Evolutionary conservation across 1,140 invertebrate genomes (phyloP), one percentile per base, ranked within the genome.

Genomic region (Laupala kohalensis): DNA sequence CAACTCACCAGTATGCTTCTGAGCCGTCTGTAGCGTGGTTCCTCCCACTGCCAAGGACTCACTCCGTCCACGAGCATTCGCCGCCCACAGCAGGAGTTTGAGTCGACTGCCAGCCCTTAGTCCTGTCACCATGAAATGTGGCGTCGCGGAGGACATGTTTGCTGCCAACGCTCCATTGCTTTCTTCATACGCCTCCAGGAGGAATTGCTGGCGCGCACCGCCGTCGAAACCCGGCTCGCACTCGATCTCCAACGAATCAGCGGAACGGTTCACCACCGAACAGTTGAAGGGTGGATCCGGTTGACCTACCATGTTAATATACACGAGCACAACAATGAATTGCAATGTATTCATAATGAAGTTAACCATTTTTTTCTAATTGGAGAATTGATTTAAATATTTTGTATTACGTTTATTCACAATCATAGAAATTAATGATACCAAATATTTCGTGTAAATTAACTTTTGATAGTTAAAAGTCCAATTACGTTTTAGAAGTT

Each of bases 51-150:
- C 76, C 9, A 86, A 81, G 13, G 82, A 75, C 30, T 94, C 91
- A 74, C 92, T 94, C 62, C 88, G 84, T 26, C 93, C 94, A 79
- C 94, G 94, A 26, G 89, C 87, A 80, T 96, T 96, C 62, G 90
- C 86, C 0, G 93, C 90, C 78, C 92, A 95, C 4, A 93, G 82
- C 64, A 86, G 81, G 79, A 93, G 87, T 69, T 86, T 85, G 25
- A 92, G 84, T 28, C 86, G 82, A 72, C 85, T 85, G 3, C 89
- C 91, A 0, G 90, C 84, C 66, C 88, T 86, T 23, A 93, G 80
- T 2, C 86, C 88, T 72, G 85, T 85, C 1, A 92, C 88, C 19
- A 84, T 85, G 77, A 93, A 89, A 24, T 83, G 80, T 0, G 90
- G 87, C n/a, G 82, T 80, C 71, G 83, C 85, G 23, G 87, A 86